phyloP scores from a whole-genome alignment of 2,797 vertebrate species.

The Lacerta viridis region DNA sequence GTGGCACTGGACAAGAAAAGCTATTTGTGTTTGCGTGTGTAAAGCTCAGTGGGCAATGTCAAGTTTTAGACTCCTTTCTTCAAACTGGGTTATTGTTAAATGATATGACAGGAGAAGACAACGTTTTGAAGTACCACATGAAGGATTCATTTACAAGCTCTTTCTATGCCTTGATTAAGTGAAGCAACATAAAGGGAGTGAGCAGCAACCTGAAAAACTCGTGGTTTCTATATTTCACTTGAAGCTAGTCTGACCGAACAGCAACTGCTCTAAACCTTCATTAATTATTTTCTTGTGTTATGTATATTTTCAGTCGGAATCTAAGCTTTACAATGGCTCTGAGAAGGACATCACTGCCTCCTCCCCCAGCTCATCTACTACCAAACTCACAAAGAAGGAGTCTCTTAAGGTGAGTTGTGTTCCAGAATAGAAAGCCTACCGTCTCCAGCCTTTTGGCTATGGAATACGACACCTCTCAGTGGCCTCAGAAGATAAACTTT shows the following conservation, averaged over 20 bases:
- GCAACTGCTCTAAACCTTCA: not conserved
- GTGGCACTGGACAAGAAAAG: not conserved
- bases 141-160: not conserved
- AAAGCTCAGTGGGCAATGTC: not conserved
- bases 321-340: slow-evolving; percentile 98
- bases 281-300: slow-evolving; percentile 37
- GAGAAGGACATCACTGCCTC: slow-evolving; percentile 89
- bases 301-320: slow-evolving; percentile 90
- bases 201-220: not conserved
- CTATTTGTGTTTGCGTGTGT: not conserved
- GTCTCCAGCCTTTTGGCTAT: not conserved
- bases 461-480: not conserved
- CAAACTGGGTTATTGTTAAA: not conserved
- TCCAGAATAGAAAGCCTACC: not conserved
- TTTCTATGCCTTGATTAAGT: not conserved
- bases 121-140: not conserved
- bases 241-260: not conserved
- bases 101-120: not conserved
- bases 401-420: slow-evolving; percentile 92
- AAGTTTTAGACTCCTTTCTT: not conserved
- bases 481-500: slow-evolving; percentile 21
- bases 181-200: not conserved
- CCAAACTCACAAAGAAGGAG: slow-evolving; percentile 98
- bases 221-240: not conserved
- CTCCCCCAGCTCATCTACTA: slow-evolving; percentile 82